Evolutionary conservation across 2,797 vertebrate genomes (phyloP).

Genomic region (Allobates femoralis): DNA sequence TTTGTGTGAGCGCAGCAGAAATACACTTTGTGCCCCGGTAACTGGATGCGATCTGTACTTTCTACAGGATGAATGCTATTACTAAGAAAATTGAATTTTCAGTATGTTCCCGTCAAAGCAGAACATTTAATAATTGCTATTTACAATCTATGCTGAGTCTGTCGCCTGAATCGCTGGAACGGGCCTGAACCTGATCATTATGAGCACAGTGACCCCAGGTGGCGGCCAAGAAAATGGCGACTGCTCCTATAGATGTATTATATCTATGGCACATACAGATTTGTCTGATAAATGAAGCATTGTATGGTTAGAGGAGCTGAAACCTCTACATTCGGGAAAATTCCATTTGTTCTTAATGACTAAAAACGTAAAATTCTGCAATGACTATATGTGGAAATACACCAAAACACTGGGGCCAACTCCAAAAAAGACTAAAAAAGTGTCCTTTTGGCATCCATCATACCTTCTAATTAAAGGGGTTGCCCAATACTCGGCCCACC

Average conservation of each 20-base stretch:
- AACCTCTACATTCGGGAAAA: neutral
- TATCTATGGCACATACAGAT: neutral
- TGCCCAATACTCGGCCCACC: too few relatives aligned
- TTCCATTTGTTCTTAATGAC: neutral
- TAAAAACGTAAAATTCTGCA: neutral
- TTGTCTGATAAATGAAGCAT: neutral
- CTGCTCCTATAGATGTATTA: neutral
- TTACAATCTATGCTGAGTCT: constrained; percentile 30
- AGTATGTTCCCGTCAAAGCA: constrained; percentile 47
- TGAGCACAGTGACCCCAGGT: constrained; percentile 79
- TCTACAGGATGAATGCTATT: constrained; percentile 39
- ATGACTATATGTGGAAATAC: neutral
- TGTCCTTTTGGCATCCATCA: too few relatives aligned
- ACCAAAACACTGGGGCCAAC: neutral
- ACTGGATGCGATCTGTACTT: constrained; percentile 30
- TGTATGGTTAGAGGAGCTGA: neutral
- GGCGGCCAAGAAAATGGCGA: constrained; percentile 64
- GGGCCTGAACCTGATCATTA: constrained; percentile 61
- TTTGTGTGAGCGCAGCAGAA: constrained; percentile 15
- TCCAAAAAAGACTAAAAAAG: too few relatives aligned
- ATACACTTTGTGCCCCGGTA: neutral
- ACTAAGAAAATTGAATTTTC: constrained; percentile 40
- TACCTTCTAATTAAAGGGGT: too few relatives aligned
- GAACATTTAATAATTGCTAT: constrained; percentile 55
- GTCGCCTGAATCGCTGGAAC: neutral